A percentile compares a stretch with the other conserved stretches of the same genome.
Evolutionary conservation across 2,888 invertebrate species (phyloP).

Genomic region (Amiota mariae): DNA sequence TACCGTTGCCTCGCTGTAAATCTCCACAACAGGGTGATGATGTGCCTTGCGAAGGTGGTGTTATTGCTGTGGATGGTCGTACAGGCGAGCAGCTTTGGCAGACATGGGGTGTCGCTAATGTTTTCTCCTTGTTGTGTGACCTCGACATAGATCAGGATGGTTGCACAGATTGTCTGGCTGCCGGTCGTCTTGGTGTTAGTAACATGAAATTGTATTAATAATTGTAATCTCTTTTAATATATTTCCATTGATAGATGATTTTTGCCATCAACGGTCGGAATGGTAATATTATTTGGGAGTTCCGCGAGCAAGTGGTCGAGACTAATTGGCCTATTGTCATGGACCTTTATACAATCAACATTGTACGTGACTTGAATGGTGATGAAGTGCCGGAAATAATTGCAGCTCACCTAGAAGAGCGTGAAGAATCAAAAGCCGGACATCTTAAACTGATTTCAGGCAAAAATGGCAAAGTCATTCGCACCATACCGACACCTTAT

Average conservation of each 20-base stretch:
- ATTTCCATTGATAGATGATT: constrained; percentile 75
- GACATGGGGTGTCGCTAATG: constrained; percentile 81
- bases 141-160: constrained; percentile 82
- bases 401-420: constrained; percentile 79
- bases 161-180: constrained; percentile 81
- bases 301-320: constrained; percentile 69
- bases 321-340: constrained; percentile 74
- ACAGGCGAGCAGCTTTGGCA: constrained; percentile 84
- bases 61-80: constrained; percentile 83
- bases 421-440: constrained; percentile 76
- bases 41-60: constrained; percentile 83
- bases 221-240: neutral
- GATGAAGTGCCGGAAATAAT: constrained; percentile 82
- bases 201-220: neutral
- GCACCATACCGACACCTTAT: constrained; percentile 78
- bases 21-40: constrained; percentile 79
- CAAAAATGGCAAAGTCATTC: constrained; percentile 79
- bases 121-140: constrained; percentile 83
- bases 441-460: constrained; percentile 83
- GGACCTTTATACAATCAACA: constrained; percentile 82
- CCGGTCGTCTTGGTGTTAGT: constrained; percentile 82
- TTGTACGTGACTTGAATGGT: constrained; percentile 80
- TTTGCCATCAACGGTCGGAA: constrained; percentile 80
- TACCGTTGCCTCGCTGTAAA: constrained; percentile 76
- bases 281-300: constrained; percentile 80